Base-by-base conservation (phyloP, 2,797 vertebrate genomes). In the Rhyacichthys aspro region DNA sequence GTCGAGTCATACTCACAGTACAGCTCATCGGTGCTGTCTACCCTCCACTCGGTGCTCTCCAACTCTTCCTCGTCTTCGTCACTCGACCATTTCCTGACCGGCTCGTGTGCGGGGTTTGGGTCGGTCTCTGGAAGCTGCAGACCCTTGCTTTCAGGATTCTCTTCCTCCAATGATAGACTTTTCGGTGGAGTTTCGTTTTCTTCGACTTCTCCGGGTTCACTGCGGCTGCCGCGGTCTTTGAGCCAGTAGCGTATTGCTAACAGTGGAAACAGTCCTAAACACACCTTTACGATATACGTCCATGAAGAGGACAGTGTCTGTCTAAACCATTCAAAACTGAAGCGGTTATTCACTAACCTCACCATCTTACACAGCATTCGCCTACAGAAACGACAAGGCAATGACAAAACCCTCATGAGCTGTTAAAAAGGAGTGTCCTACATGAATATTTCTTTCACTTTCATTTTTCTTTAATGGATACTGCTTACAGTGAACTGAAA, bases 1-100 rank as follows among this genome's bases (percentile, higher is more conserved):
- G 95, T 97, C 11, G 95, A 98, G 63, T 97, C 95, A 49, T 91
- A 95, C 0, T 46, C 58, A 1, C 88, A 92, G 17, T 69, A 76
- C 3, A 81, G 48, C 3, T 82, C 81, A 8, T 90, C 88, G 0
- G 60, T 5, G 9, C 32, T 5, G n/a, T 79, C 44, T 2, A 82
- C 74, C 3, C 17, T 23, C 5, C 61, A 59, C 14, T 53, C 9
- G 7, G 36, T 3, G 1, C 28, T 2, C 41, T 57, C 41, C 11
- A 12, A 34, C 0, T 36, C 32, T 0, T 15, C 56, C 0, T 52
- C 43, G n/a, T n/a, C n/a, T n/a, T n/a, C n/a, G n/a, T n/a, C n/a
- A n/a, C n/a, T n/a, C n/a, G n/a, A n/a, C n/a, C n/a, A n/a, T n/a
- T n/a, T n/a, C n/a, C n/a, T n/a, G n/a, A n/a, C n/a, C n/a, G n/a